Conservation (phyloP, 1,140 invertebrate species). For the Phocides pigmalion region DNA sequence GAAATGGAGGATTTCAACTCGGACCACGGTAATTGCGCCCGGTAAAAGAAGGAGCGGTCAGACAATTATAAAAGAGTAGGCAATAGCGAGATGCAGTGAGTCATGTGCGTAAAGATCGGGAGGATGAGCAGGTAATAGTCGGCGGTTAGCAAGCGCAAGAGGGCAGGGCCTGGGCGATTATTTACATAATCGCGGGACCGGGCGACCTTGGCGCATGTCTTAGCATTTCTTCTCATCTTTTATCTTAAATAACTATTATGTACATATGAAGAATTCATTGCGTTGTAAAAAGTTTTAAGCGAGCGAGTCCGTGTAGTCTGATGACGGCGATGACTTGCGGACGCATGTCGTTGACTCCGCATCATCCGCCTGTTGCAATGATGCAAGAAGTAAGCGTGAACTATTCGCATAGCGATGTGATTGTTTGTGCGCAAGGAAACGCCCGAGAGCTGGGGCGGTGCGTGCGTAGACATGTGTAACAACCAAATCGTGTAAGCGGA, state of each 20-base stretch:
- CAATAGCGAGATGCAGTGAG: slow-evolving; percentile 21
- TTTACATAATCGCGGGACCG: slow-evolving; percentile 69
- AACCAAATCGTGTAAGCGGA: too few relatives aligned
- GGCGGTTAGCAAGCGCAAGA: slow-evolving; percentile 42
- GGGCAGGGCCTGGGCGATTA: slow-evolving; percentile 54
- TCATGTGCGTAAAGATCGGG: slow-evolving; percentile 34
- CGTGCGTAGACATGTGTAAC: too few relatives aligned
- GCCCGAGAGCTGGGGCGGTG: background rate
- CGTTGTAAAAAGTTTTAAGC: slow-evolving; percentile 26
- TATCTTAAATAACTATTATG: slow-evolving; percentile 39
- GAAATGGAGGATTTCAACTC: slow-evolving; percentile 19
- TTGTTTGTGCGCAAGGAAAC: slow-evolving; percentile 17
- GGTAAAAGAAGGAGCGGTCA: slow-evolving; percentile 21
- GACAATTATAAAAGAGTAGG: slow-evolving; percentile 29
- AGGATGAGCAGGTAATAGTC: slow-evolving; percentile 48
- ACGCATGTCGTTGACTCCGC: slow-evolving; percentile 60
- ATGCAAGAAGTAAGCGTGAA: slow-evolving; percentile 60
- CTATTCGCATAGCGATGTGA: slow-evolving; percentile 53
- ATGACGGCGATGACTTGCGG: slow-evolving; percentile 55
- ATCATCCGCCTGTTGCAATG: slow-evolving; percentile 50
- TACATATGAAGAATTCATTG: slow-evolving; percentile 21
- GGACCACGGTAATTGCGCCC: slow-evolving; percentile 24
- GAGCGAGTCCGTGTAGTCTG: slow-evolving; percentile 46
- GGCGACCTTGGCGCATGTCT: slow-evolving; percentile 59
- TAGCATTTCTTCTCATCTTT: slow-evolving; percentile 42